Evolutionary conservation across 2,113 vertebrate genomes (phyloP).

Genomic region (Anguilla rostrata): DNA sequence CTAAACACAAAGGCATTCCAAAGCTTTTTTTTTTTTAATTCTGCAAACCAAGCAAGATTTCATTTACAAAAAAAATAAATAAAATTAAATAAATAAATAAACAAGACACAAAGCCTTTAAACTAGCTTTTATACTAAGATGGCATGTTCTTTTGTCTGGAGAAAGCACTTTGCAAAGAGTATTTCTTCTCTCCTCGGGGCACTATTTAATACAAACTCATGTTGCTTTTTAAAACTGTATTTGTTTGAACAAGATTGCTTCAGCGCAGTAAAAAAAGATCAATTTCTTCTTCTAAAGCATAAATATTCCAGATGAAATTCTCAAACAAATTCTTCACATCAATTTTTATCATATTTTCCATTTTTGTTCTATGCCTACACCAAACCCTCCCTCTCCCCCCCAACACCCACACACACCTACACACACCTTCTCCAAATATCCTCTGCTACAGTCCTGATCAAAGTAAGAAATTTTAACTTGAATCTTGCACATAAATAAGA

Average conservation of each 20-base stretch:
- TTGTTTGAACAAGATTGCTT: slow-evolving; percentile 1
- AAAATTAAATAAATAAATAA: not conserved
- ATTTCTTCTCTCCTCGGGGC: not conserved
- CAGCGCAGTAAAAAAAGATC: not conserved
- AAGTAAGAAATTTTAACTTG: not conserved
- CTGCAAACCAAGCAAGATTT: not conserved
- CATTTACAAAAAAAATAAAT: too few relatives aligned
- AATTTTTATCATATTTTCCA: not conserved
- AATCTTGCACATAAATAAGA: not conserved
- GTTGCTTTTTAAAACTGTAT: not conserved
- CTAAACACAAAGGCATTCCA: not conserved
- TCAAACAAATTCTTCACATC: not conserved
- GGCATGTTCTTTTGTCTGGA: not conserved
- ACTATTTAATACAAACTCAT: not conserved
- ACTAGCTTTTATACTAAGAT: not conserved
- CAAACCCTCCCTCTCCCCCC: not conserved
- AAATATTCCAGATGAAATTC: not conserved
- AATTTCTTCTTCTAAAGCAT: not conserved
- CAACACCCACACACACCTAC: too few relatives aligned
- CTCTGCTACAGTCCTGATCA: not conserved
- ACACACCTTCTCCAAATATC: not conserved
- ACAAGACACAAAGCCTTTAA: slow-evolving; percentile 8
- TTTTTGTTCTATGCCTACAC: not conserved
- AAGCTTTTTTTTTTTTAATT: not conserved
- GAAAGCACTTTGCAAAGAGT: not conserved